Conservation (phyloP, 2,113 vertebrate genomes). For the Plestiodon gilberti region DNA sequence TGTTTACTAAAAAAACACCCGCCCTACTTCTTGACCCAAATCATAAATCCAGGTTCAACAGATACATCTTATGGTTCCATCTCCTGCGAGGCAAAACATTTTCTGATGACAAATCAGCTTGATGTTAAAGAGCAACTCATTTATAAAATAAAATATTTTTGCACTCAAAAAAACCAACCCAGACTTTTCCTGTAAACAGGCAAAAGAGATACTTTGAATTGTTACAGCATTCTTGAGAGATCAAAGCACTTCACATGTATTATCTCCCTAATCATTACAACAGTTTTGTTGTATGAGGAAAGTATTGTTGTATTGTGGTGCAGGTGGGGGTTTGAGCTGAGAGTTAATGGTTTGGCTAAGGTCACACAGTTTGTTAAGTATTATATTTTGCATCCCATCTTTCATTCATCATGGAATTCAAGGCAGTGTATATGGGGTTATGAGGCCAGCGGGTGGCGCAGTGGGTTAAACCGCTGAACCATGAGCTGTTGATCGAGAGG, state of each 20-base stretch:
- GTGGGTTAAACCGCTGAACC: too few relatives aligned
- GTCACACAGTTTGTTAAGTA: neutral
- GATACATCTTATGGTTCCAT: constrained; percentile 52
- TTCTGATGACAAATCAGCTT: constrained; percentile 54
- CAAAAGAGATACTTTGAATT: neutral
- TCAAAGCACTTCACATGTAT: neutral
- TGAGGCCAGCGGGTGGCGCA: too few relatives aligned
- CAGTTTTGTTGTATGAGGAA: neutral
- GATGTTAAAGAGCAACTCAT: constrained; percentile 28
- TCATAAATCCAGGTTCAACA: constrained; percentile 69
- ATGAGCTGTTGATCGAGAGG: too few relatives aligned
- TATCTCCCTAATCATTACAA: neutral
- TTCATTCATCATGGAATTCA: too few relatives aligned
- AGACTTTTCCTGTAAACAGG: neutral
- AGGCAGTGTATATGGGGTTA: too few relatives aligned
- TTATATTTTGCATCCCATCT: too few relatives aligned
- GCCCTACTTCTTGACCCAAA: constrained; percentile 63
- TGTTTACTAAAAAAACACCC: constrained; percentile 60
- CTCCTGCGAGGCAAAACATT: constrained; percentile 29
- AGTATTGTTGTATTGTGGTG: neutral
- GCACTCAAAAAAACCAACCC: neutral
- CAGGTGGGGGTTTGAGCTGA: neutral
- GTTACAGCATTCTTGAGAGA: neutral
- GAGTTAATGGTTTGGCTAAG: neutral
- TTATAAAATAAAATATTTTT: neutral